Percentiles rank a stretch among this genome's conserved stretches.
Conservation (phyloP, 2,888 invertebrate genomes). For the Nomada ferruginata region DNA sequence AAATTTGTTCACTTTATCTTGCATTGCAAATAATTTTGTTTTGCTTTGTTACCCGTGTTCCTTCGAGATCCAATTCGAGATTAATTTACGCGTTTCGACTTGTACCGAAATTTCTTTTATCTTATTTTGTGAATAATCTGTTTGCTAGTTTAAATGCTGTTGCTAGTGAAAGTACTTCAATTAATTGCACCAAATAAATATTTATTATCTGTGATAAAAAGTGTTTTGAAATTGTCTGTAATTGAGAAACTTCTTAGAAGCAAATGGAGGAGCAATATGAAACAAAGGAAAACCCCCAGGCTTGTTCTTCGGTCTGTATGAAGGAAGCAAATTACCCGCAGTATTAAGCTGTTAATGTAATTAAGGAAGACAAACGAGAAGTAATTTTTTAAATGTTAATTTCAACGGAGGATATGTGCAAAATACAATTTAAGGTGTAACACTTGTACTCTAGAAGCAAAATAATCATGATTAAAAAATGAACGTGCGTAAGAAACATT, state of each 20-base stretch:
- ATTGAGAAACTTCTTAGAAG: slow-evolving; percentile 33
- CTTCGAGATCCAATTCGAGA: slow-evolving; percentile 14
- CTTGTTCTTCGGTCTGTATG: slow-evolving; percentile 11
- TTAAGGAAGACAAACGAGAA: neutral
- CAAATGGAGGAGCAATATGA: slow-evolving; percentile 25
- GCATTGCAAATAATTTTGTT: slow-evolving; percentile 7
- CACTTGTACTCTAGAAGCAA: slow-evolving; percentile 22
- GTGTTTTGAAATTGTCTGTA: slow-evolving; percentile 75
- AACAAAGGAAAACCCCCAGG: slow-evolving; percentile 30
- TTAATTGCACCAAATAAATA: slow-evolving; percentile 71
- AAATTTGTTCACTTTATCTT: slow-evolving; percentile 16
- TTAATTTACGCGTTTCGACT: neutral
- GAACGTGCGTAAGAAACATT: slow-evolving; percentile 5
- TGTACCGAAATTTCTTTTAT: neutral
- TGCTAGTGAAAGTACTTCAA: slow-evolving; percentile 53
- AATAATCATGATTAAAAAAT: slow-evolving; percentile 21
- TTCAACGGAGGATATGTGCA: slow-evolving; percentile 56
- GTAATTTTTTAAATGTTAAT: slow-evolving; percentile 29
- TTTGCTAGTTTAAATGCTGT: slow-evolving; percentile 11
- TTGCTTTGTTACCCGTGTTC: slow-evolving; percentile 25
- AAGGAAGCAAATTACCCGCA: slow-evolving; percentile 11
- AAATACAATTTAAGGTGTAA: slow-evolving; percentile 43
- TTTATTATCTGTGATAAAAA: slow-evolving; percentile 80
- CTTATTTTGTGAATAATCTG: neutral
- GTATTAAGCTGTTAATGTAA: slow-evolving; percentile 4